These are phyloP conservation scores for Neoarius graeffei DNA, from an alignment of 2,113 vertebrate genomes.

Conservation along the genomic window DNA sequence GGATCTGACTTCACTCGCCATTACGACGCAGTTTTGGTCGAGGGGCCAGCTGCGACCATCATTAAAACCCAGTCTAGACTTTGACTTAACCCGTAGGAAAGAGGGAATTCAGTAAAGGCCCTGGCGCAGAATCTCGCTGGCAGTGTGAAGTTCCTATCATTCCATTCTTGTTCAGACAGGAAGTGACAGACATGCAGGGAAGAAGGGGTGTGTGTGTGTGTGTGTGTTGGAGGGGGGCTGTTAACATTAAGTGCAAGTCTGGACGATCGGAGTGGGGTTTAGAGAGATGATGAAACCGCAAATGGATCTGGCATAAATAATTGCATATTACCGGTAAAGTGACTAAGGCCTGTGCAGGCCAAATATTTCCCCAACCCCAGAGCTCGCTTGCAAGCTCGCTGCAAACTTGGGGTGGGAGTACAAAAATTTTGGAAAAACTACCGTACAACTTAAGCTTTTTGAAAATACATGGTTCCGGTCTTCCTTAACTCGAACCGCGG, in stretches of 20 bases:
- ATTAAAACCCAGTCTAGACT: slow-evolving; percentile 80
- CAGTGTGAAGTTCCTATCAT: slow-evolving; percentile 73
- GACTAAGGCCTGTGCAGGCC: slow-evolving; percentile 39
- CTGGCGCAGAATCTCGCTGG: slow-evolving; percentile 46
- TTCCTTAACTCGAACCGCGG: not conserved
- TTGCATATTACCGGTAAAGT: slow-evolving; percentile 45
- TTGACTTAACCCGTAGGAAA: slow-evolving; percentile 65
- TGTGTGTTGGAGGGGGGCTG: slow-evolving; percentile 48
- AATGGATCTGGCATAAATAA: slow-evolving; percentile 50
- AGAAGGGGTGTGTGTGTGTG: slow-evolving; percentile 30
- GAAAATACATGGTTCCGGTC: slow-evolving; percentile 4
- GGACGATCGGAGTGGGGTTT: slow-evolving; percentile 53
- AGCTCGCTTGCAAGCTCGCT: not conserved
- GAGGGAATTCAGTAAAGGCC: slow-evolving; percentile 46
- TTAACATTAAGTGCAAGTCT: slow-evolving; percentile 61
- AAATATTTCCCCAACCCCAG: slow-evolving; percentile 35
- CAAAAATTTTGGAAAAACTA: slow-evolving; percentile 22
- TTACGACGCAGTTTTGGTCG: slow-evolving; percentile 25
- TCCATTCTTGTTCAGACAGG: slow-evolving; percentile 75
- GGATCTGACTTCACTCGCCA: not conserved
- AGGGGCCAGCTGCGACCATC: slow-evolving; percentile 70
- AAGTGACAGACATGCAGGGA: slow-evolving; percentile 63
- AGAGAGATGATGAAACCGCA: slow-evolving; percentile 45
- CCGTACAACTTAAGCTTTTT: not conserved
- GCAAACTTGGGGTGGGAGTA: not conserved